These are phyloP conservation scores for Pogonognathellus flavescens DNA, from an alignment of 1,140 invertebrate species.

Conservation along the genomic window DNA sequence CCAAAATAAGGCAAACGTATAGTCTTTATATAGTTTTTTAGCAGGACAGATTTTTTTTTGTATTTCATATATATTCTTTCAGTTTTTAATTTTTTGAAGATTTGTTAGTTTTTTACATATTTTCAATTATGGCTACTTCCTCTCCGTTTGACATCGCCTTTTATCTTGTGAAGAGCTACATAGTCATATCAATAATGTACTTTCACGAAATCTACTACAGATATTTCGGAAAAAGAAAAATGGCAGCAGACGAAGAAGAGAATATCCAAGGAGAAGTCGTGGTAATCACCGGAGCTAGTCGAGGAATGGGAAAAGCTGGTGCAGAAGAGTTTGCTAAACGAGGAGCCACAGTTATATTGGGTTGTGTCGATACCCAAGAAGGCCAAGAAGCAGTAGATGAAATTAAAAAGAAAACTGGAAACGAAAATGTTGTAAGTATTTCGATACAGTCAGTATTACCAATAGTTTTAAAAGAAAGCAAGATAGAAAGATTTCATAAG, in stretches of 20 bases:
- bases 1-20: no score
- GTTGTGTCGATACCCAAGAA: slow-evolving; percentile 3
- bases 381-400: slow-evolving; percentile 29
- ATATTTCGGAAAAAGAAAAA: slow-evolving; percentile 7
- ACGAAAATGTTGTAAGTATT: slow-evolving; percentile 13
- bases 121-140: background rate
- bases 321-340: slow-evolving; percentile 38
- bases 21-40: no score
- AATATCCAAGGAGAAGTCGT: slow-evolving; percentile 28
- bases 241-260: background rate
- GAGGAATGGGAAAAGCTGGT: slow-evolving; percentile 45
- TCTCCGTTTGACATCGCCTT: background rate
- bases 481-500: no score
- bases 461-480: no score
- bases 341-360: slow-evolving; percentile 28
- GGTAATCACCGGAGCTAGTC: slow-evolving; percentile 3
- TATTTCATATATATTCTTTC: no score
- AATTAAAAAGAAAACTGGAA: slow-evolving; percentile 20
- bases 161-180: background rate
- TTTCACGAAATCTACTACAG: background rate
- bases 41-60: no score
- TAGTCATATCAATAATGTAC: background rate
- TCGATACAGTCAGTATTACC: no score
- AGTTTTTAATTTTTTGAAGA: no score
- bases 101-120: no score